Evolutionary conservation across 2,888 invertebrate species (phyloP).

Genomic region (Ochropacha duplaris): DNA sequence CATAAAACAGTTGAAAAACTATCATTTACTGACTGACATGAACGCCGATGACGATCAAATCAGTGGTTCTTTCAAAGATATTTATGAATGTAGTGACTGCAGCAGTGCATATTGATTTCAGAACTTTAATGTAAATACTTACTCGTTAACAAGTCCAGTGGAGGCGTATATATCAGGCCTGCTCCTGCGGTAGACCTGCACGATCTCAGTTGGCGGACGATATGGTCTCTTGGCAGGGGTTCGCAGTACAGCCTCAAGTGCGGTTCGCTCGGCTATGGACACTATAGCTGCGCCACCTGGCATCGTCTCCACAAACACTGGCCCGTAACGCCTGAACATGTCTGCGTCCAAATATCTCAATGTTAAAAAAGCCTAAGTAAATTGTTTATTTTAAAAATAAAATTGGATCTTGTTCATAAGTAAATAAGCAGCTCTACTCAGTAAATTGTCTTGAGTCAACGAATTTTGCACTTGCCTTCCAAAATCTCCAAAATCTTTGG

Average conservation of each 20-base stretch:
- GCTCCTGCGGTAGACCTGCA: conserved; percentile 87
- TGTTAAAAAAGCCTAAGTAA: background rate
- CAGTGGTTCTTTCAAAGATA: too few relatives aligned
- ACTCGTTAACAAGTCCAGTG: conserved; percentile 92
- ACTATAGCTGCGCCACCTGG: conserved; percentile 88
- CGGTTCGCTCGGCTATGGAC: conserved; percentile 86
- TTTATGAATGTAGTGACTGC: too few relatives aligned
- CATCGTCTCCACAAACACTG: conserved; percentile 90
- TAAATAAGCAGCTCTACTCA: too few relatives aligned
- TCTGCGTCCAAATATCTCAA: conserved; percentile 79
- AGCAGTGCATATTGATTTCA: too few relatives aligned
- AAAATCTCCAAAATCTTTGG: too few relatives aligned
- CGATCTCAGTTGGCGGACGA: conserved; percentile 92
- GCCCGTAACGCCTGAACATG: conserved; percentile 88
- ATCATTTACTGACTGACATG: too few relatives aligned
- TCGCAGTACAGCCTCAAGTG: conserved; percentile 90
- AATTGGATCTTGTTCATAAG: too few relatives aligned
- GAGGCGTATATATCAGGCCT: conserved; percentile 91
- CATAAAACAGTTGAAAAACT: too few relatives aligned
- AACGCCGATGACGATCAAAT: too few relatives aligned
- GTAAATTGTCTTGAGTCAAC: too few relatives aligned
- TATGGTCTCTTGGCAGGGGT: conserved; percentile 89
- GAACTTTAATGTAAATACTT: conserved; percentile 66
- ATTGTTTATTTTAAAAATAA: background rate
- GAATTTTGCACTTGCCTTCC: too few relatives aligned